phyloP scores from a whole-genome alignment of 2,888 invertebrate species.

The Mactromeris polynyma region DNA sequence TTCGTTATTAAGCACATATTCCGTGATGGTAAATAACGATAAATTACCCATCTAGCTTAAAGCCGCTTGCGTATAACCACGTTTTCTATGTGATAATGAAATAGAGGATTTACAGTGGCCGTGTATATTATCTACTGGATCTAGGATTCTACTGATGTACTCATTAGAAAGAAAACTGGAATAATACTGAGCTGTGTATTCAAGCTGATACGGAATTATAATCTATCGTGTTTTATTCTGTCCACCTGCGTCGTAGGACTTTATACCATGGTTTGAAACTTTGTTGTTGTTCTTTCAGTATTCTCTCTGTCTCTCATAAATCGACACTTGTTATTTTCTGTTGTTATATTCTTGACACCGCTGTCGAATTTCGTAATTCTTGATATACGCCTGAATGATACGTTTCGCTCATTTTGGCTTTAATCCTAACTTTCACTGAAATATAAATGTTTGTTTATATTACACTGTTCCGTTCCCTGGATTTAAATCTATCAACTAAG shows the following conservation, averaged over 20 bases:
- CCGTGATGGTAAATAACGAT: not conserved
- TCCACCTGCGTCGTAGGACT: too few species aligned
- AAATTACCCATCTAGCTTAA: not conserved
- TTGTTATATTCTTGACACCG: not conserved
- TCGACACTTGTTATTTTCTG: not conserved
- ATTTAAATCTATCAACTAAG: not conserved
- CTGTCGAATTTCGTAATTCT: not conserved
- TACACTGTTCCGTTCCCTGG: not conserved
- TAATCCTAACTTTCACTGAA: too few species aligned
- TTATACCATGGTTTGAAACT: not conserved
- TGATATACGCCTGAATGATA: not conserved
- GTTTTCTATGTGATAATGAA: conserved; percentile 19
- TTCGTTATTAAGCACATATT: not conserved
- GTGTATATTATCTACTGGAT: not conserved
- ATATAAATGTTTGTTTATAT: too few species aligned
- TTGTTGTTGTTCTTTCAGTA: not conserved
- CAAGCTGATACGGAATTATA: not conserved
- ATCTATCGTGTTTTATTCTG: not conserved
- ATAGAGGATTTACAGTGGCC: not conserved
- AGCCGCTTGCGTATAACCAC: not conserved
- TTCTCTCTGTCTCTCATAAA: not conserved
- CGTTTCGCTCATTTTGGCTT: not conserved
- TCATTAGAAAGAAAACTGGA: not conserved
- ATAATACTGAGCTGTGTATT: not conserved
- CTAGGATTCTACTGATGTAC: not conserved